Evolutionary conservation across 1,140 invertebrate species (phyloP).

Genomic region (Drosophila parvula): DNA sequence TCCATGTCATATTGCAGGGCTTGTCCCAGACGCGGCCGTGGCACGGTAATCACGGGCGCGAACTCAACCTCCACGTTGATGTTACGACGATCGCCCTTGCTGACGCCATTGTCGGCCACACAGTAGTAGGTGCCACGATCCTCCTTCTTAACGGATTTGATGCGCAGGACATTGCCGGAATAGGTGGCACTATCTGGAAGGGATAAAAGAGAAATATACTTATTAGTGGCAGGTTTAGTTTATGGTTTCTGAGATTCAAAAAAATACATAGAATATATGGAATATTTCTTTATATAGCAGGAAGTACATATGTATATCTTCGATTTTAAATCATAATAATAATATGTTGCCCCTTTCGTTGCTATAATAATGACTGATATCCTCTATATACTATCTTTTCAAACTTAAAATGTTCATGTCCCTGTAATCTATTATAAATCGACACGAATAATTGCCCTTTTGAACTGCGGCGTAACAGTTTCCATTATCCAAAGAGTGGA

Average conservation of each 20-base stretch:
- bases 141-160: slow-evolving; percentile 91
- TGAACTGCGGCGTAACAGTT: slow-evolving; percentile 27
- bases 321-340: no score
- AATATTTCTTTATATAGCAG: no score
- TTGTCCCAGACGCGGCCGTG: slow-evolving; percentile 91
- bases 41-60: slow-evolving; percentile 92
- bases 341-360: no score
- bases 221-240: neutral
- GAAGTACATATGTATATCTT: no score
- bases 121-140: slow-evolving; percentile 97
- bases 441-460: slow-evolving; percentile 15
- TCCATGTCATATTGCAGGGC: slow-evolving; percentile 97
- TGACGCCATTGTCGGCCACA: slow-evolving; percentile 95
- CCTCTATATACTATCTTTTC: no score
- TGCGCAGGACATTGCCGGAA: slow-evolving; percentile 94
- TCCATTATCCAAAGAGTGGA: slow-evolving; percentile 11
- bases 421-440: neutral
- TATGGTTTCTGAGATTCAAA: neutral
- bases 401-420: neutral
- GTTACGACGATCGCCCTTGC: slow-evolving; percentile 92
- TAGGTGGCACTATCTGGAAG: slow-evolving; percentile 84
- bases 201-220: neutral
- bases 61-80: slow-evolving; percentile 96
- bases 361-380: neutral
- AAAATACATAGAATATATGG: no score